A percentile compares a stretch with the other conserved stretches of the same genome.
Conservation (phyloP, 2,888 invertebrate species). For the Chrysomela aeneicollis region DNA sequence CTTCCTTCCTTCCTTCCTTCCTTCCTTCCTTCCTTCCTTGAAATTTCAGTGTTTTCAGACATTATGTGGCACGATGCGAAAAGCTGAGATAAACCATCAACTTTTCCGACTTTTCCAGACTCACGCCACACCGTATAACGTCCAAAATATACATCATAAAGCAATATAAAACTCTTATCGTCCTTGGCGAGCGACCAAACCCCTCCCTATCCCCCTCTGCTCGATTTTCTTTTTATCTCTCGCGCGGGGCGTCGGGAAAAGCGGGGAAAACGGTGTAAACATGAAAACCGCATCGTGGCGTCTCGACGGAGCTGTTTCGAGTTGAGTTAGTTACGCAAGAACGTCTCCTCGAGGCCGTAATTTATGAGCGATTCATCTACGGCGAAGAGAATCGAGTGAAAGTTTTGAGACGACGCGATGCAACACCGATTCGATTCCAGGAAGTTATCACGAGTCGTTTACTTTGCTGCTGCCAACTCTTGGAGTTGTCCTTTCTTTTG, state of each 20-base stretch:
- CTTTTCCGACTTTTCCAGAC: neutral
- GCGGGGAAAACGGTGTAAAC: slow-evolving; percentile 35
- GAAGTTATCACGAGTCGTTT: too few relatives aligned
- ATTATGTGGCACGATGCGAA: too few relatives aligned
- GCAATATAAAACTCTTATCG: slow-evolving; percentile 23
- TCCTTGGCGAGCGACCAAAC: slow-evolving; percentile 9
- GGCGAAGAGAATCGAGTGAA: slow-evolving; percentile 59
- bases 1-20: too few relatives aligned
- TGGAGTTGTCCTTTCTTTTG: too few relatives aligned
- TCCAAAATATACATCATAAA: slow-evolving; percentile 19
- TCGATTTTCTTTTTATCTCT: slow-evolving; percentile 27
- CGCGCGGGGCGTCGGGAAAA: neutral
- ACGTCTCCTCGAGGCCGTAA: slow-evolving; percentile 52
- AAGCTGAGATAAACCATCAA: neutral
- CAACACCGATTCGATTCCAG: slow-evolving; percentile 19
- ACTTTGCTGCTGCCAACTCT: too few relatives aligned
- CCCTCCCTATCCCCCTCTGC: slow-evolving; percentile 13
- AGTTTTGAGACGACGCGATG: slow-evolving; percentile 46
- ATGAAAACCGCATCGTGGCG: slow-evolving; percentile 37
- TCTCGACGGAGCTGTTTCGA: slow-evolving; percentile 42
- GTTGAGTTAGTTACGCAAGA: slow-evolving; percentile 45
- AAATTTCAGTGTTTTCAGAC: too few relatives aligned
- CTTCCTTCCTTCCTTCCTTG: too few relatives aligned
- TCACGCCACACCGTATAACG: slow-evolving; percentile 1
- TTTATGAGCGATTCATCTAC: slow-evolving; percentile 61